Conservation (phyloP, 2,113 vertebrate genomes). For the Helogale parvula region DNA sequence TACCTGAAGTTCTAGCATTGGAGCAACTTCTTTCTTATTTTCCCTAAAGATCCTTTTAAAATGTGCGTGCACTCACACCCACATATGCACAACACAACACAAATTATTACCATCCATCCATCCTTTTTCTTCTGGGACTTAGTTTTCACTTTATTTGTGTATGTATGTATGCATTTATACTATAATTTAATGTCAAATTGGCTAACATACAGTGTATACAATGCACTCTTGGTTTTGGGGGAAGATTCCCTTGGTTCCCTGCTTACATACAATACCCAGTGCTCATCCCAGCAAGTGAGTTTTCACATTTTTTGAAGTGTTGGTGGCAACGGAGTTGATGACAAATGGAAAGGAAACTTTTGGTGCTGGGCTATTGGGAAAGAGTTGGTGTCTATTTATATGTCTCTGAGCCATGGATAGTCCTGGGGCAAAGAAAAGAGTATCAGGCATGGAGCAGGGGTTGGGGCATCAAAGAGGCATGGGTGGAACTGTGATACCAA, state of each 20-base stretch:
- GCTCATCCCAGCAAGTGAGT: neutral
- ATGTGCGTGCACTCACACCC: neutral
- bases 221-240: no score
- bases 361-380: neutral
- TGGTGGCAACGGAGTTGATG: neutral
- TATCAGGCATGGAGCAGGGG: neutral
- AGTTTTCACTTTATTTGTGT: neutral
- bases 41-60: neutral
- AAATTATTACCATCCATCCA: neutral
- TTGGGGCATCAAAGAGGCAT: neutral
- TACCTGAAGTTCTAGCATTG: neutral
- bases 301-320: conserved; percentile 9
- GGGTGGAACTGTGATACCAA: neutral
- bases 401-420: neutral
- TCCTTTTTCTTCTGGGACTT: conserved; percentile 26
- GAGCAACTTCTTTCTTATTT: neutral
- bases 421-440: neutral
- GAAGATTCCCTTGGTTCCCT: no score
- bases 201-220: no score
- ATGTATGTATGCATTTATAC: no score
- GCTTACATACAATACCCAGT: no score
- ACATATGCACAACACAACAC: neutral
- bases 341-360: neutral
- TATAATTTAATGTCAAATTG: no score
- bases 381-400: neutral